phyloP scores from a whole-genome alignment of 2,113 vertebrate species.

The Pseudopipra pipra region DNA sequence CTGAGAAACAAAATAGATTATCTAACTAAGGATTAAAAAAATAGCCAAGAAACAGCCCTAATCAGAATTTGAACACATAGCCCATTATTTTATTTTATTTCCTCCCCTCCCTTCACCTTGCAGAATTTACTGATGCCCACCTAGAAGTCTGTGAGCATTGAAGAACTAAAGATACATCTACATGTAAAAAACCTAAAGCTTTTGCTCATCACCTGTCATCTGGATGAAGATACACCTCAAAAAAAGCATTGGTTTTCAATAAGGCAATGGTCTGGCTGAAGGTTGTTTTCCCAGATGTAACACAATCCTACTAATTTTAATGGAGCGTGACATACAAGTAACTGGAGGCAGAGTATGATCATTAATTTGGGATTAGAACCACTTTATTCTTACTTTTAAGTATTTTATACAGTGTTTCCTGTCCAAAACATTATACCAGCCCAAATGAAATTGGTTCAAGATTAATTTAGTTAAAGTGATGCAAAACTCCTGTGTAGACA shows the following conservation, averaged over 20 bases:
- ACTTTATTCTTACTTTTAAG: slow-evolving; percentile 14
- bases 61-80: background rate
- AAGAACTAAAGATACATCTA: background rate
- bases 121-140: background rate
- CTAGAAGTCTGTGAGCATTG: background rate
- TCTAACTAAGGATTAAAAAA: background rate
- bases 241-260: background rate
- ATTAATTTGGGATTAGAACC: background rate
- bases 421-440: background rate
- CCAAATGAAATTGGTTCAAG: slow-evolving; percentile 16
- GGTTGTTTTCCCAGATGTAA: background rate
- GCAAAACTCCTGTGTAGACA: background rate
- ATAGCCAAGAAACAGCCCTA: background rate
- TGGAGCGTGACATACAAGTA: background rate
- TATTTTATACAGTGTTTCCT: slow-evolving; percentile 13
- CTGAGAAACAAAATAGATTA: background rate
- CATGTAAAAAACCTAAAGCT: background rate
- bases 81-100: background rate
- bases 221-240: background rate
- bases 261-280: background rate
- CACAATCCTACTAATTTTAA: background rate
- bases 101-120: rapidly evolving
- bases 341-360: background rate
- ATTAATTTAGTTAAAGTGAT: slow-evolving; percentile 4
- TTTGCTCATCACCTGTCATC: background rate